Evolutionary conservation across 2,113 vertebrate species (phyloP), one percentile per base, ranked within the genome.

Genomic region (Promerops cafer): DNA sequence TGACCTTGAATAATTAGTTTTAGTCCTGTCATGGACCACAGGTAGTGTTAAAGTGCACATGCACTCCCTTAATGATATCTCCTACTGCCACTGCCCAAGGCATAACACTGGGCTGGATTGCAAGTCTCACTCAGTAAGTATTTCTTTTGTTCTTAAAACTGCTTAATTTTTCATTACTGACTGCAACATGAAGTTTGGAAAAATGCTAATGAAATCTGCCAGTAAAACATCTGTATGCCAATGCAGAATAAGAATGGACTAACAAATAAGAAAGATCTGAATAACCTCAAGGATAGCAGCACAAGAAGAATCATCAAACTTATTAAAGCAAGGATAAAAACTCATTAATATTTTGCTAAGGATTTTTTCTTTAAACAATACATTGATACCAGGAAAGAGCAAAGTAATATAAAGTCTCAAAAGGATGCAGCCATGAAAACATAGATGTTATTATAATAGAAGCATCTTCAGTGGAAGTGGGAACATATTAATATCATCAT

Each of bases 61-160:
- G 13, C 0, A 1, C 11, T 60, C 37, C n/a, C 21, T 57, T 52
- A 56, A 61, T 33, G 2, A 3, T 45, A 1, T 37, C 13, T 40
- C 13, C 64, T 74, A 17, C n/a, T 69, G 28, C 19, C 22, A 19
- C 26, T 49, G 23, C 18, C 78, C 2, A 13, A 77, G 54, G 6
- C 13, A 18, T 44, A 57, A 52, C 20, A 33, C 39, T 64, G 33
- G 33, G 12, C 22, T 83, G 53, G n/a, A 40, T 13, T 13, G 45
- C 19, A 37, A n/a, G 18, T 31, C 42, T 74, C 45, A 19, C 7
- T 61, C 39, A 33, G 18, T 74, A 75, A 81, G 16, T 28, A 83
- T 45, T 86, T 54, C 26, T 72, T 94, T 52, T 49, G 9, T 57
- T 95, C 35, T 89, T 84, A 66, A 5, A 57, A 16, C 7, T 35